Base-by-base conservation (phyloP, 2,797 vertebrate species). In the Epinephelus coioides region DNA sequence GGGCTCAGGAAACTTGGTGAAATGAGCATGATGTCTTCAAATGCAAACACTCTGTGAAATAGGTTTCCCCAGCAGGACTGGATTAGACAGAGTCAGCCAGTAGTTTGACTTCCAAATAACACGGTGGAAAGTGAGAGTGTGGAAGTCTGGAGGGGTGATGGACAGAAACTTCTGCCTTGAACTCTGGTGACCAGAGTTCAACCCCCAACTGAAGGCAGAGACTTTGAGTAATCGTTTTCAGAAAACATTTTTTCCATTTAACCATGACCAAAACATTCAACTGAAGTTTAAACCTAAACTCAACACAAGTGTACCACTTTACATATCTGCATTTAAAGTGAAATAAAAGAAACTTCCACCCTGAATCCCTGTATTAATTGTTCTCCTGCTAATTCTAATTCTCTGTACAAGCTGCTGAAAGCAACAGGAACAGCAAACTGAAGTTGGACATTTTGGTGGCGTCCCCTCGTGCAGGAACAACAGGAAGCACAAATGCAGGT, bases 401-500 rank as follows among this genome's bases (percentile, higher is more conserved):
- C 21, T 21, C 21, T 57, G 6, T 34, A 4, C 53, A 38, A 38
- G 43, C 30, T 57, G 69, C 27, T 49, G 54, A 70, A 56, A 30
- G 64, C 40, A 63, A 54, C 57, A 68, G 9, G 19, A n/a, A 56
- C 40, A 49, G 44, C 46, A 64, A 83, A 82, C 76, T 80, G 76
- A 74, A 70, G 79, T 57, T 44, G 55, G 43, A 51, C 70, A 34
- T 89, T 81, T 79, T 79, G 66, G 67, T 71, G 60, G 72, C 40
- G 69, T 34, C 70, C n/a, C 25, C 25, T 74, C 63, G 73, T 80
- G 54, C 38, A 44, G 12, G 30, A 65, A 70, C 69, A 53, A 73
- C 76, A 74, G 75, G 65, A 73, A 69, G 49, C 60, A 64, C 25
- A 65, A 18, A 80, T 76, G 73, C 77, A 84, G 88, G 75, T 79